These are phyloP conservation scores for Dipodomys ordii DNA, from an alignment of 2,113 vertebrate genomes.

Conservation along the genomic window DNA sequence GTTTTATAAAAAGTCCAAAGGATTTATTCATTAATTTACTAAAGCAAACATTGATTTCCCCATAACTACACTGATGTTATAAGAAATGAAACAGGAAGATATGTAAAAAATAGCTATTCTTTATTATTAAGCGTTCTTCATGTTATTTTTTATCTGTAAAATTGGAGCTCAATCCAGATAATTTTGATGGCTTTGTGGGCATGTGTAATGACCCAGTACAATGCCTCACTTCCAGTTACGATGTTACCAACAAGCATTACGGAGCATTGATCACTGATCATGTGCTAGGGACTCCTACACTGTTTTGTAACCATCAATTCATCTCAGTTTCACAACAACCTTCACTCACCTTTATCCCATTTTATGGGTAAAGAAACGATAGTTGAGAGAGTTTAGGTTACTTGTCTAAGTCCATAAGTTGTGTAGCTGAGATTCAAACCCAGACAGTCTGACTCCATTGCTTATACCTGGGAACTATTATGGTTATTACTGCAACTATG, in stretches of 20 bases:
- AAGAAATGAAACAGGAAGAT: neutral
- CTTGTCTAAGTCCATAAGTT: neutral
- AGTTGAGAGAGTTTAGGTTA: neutral
- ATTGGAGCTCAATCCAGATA: neutral
- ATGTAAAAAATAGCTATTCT: neutral
- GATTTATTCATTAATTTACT: neutral
- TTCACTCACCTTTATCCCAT: neutral
- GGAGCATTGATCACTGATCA: neutral
- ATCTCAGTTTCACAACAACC: neutral
- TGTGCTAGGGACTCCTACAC: neutral
- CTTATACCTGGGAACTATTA: constrained; percentile 54
- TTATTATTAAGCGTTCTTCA: neutral
- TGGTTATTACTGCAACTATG: constrained; percentile 45
- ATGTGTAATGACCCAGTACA: neutral
- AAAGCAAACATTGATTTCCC: neutral
- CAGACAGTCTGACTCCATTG: constrained; percentile 55
- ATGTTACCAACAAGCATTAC: too few species aligned
- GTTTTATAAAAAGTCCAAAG: neutral
- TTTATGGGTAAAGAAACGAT: constrained; percentile 23
- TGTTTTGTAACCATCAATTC: neutral
- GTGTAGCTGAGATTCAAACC: neutral
- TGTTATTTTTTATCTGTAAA: constrained; percentile 29
- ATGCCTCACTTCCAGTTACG: neutral
- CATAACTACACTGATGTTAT: neutral
- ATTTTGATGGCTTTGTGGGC: neutral